Percentiles rank a stretch among this genome's conserved stretches.
Conservation (phyloP, 2,888 invertebrate genomes). For the Cyclophora albipunctata region DNA sequence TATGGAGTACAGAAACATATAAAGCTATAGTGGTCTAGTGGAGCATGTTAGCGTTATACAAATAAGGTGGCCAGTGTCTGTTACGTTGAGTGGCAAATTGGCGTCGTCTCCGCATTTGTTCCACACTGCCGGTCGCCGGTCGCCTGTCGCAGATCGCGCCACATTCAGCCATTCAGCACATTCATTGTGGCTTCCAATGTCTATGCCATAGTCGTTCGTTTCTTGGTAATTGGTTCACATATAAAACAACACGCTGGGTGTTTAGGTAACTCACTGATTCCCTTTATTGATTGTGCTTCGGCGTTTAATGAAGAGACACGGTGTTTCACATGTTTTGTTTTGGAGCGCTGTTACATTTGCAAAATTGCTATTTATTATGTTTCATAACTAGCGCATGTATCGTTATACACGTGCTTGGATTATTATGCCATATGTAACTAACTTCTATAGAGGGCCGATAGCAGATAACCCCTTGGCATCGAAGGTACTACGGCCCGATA, state of each 20-base stretch:
- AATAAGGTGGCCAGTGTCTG: slow-evolving; percentile 53
- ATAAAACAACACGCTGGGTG: slow-evolving; percentile 20
- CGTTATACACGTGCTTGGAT: slow-evolving; percentile 17
- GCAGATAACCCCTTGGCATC: slow-evolving; percentile 61
- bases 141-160: slow-evolving; percentile 35
- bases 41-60: slow-evolving; percentile 55
- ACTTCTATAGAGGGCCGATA: slow-evolving; percentile 45
- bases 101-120: slow-evolving; percentile 59
- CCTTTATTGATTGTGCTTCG: slow-evolving; percentile 10
- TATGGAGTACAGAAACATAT: slow-evolving; percentile 38
- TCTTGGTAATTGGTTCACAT: slow-evolving; percentile 28
- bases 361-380: too few relatives aligned
- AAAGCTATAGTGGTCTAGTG: slow-evolving; percentile 32
- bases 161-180: slow-evolving; percentile 54
- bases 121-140: slow-evolving; percentile 32
- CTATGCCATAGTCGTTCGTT: slow-evolving; percentile 49
- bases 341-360: too few relatives aligned
- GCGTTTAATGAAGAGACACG: slow-evolving; percentile 1
- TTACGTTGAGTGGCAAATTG: slow-evolving; percentile 62
- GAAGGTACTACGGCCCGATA: slow-evolving; percentile 46
- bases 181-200: slow-evolving; percentile 47
- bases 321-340: too few relatives aligned
- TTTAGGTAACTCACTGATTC: slow-evolving; percentile 18
- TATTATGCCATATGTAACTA: slow-evolving; percentile 30
- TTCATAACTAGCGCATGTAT: slow-evolving; percentile 6